Conservation (phyloP, 2,888 invertebrate genomes). For the Trachelus tabidus region DNA sequence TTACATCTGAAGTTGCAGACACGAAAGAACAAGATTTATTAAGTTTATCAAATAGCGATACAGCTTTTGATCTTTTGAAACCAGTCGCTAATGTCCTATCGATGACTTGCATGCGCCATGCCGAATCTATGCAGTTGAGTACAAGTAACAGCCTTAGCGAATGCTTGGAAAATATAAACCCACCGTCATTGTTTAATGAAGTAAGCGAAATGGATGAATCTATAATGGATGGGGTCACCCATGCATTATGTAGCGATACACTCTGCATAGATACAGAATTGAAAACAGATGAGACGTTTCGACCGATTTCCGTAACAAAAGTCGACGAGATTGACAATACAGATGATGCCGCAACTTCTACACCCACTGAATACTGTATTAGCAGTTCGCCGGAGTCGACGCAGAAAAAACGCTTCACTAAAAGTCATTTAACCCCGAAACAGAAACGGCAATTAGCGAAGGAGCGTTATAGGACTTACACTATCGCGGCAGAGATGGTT, state of each 20-base stretch:
- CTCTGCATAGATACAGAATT: slow-evolving; percentile 69
- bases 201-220: slow-evolving; percentile 72
- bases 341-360: slow-evolving; percentile 72
- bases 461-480: slow-evolving; percentile 86
- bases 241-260: slow-evolving; percentile 67
- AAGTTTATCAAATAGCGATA: slow-evolving; percentile 58
- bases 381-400: slow-evolving; percentile 81
- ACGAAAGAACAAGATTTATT: slow-evolving; percentile 65
- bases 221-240: slow-evolving; percentile 58
- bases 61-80: slow-evolving; percentile 71
- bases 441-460: slow-evolving; percentile 80
- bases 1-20: slow-evolving; percentile 82
- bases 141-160: slow-evolving; percentile 70
- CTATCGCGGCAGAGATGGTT: slow-evolving; percentile 75
- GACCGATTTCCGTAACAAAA: slow-evolving; percentile 27
- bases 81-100: slow-evolving; percentile 69
- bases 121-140: slow-evolving; percentile 58
- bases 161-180: slow-evolving; percentile 75
- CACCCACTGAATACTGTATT: slow-evolving; percentile 73
- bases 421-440: slow-evolving; percentile 76
- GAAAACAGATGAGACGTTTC: slow-evolving; percentile 53
- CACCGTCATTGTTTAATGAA: slow-evolving; percentile 79
- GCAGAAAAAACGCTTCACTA: slow-evolving; percentile 72
- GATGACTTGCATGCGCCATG: slow-evolving; percentile 59
- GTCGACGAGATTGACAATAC: slow-evolving; percentile 69